Base-by-base conservation (phyloP, 2,888 invertebrate genomes). In the Drosophila anomelani region DNA sequence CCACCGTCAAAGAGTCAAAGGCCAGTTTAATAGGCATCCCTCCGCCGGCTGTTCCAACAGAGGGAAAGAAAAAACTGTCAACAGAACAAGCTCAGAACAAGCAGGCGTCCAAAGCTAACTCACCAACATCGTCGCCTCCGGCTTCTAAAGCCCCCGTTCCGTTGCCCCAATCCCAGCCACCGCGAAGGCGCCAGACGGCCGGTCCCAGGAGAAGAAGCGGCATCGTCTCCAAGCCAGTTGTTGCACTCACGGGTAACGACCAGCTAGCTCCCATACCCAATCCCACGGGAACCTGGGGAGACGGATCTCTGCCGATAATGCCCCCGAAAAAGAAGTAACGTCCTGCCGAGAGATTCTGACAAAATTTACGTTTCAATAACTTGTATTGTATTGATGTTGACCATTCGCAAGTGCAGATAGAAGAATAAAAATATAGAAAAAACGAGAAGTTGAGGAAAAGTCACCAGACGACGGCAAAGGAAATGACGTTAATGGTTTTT, bases 401-500 rank as follows among this genome's bases (percentile, higher is more conserved):
- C 32, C 66, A 38, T 47, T 43, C 60, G 44, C 49, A 29, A 55
- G 60, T 61, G 34, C 57, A 43, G 57, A 7, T 51, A 44, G 67
- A 68, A 41, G 38, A 34, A 36, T 17, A 59, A 46, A 29, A 4
- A 23, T 29, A 29, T 8, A 29, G 7, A 29, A 29, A 29, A 29
- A 29, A 8, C 5, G 29, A 29, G 29, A 8, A 29, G 29, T 29
- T 29, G 49, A 26, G 29, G 3, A 12, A 41, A 13, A 29, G 49
- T 49, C 46, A 46, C 43, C 62, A 47, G 69, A 77, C 78, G 78
- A 68, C 63, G 72, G 77, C 67, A 64, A 64, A 76, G 89, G 80
- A 89, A 82, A 80, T 81, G 75, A 80, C 85, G 77, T 81, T 89
- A 85, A 85, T 85, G 85, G 88, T 89, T 85, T 85, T 88, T 84